These are phyloP conservation scores for Eupithecia insigniata DNA, from an alignment of 2,888 invertebrate genomes.

Conservation along the genomic window DNA sequence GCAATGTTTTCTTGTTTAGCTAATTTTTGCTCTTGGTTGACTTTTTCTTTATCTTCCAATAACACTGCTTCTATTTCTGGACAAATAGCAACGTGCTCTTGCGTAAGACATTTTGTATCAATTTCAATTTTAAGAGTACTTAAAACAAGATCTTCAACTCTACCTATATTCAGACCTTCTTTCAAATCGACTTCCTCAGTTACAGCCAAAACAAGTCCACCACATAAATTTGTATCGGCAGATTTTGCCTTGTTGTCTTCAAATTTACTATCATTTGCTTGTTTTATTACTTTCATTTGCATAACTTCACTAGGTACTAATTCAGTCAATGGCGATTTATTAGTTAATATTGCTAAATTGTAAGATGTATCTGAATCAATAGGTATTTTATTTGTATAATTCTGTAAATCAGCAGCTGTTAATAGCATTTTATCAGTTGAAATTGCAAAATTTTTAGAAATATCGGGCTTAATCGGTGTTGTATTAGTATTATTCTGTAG, in stretches of 20 bases:
- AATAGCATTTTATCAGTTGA: neutral
- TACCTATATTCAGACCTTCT: neutral
- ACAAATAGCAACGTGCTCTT: neutral
- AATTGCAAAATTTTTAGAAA: neutral
- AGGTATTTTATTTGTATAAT: neutral
- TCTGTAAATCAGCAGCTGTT: neutral
- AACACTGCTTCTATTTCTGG: neutral
- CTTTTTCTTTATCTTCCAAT: neutral
- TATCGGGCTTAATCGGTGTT: neutral
- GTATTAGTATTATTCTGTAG: neutral
- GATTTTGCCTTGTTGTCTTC: neutral
- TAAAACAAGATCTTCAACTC: neutral
- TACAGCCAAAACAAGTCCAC: neutral
- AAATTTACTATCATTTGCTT: neutral
- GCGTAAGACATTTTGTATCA: neutral
- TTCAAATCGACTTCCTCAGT: neutral
- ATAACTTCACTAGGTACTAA: neutral
- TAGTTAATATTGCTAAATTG: no score
- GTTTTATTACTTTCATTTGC: neutral
- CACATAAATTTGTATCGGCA: neutral
- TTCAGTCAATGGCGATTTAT: neutral
- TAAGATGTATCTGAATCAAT: neutral
- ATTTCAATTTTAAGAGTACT: neutral
- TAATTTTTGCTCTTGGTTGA: neutral
- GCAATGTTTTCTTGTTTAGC: neutral